Evolutionary conservation across 2,113 vertebrate genomes (phyloP).

Genomic region (Chloroceryle aenea): DNA sequence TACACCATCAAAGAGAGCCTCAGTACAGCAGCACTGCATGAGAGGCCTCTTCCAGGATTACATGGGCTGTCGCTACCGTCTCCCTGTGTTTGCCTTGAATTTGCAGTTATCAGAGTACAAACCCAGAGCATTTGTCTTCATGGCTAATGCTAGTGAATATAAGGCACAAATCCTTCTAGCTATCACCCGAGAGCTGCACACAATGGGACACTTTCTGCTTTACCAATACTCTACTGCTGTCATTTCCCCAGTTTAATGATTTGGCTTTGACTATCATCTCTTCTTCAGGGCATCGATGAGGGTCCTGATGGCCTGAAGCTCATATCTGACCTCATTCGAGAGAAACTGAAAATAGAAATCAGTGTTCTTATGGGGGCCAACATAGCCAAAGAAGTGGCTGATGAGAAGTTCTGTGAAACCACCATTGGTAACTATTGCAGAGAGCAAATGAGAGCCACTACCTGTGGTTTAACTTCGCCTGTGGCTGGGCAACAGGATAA

Average conservation of each 20-base stretch:
- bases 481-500: neutral
- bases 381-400: conserved; percentile 87
- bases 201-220: neutral
- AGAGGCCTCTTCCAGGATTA: neutral
- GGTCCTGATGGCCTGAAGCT: conserved; percentile 82
- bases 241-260: neutral
- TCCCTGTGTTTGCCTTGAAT: neutral
- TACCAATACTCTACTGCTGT: neutral
- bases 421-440: conserved; percentile 79
- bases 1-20: neutral
- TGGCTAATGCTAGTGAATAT: neutral
- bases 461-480: neutral
- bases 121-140: neutral
- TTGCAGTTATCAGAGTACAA: neutral
- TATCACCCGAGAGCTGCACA: neutral
- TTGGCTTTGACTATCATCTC: neutral
- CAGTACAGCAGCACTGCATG: neutral
- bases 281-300: conserved; percentile 80
- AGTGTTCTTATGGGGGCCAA: conserved; percentile 90
- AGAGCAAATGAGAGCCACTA: neutral
- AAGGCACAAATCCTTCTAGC: neutral
- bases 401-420: conserved; percentile 89
- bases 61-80: neutral
- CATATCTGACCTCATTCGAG: conserved; percentile 86
- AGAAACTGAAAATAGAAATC: conserved; percentile 85